These are phyloP conservation scores for Phoxinus phoxinus DNA, from an alignment of 2,113 vertebrate species.

Conservation along the genomic window DNA sequence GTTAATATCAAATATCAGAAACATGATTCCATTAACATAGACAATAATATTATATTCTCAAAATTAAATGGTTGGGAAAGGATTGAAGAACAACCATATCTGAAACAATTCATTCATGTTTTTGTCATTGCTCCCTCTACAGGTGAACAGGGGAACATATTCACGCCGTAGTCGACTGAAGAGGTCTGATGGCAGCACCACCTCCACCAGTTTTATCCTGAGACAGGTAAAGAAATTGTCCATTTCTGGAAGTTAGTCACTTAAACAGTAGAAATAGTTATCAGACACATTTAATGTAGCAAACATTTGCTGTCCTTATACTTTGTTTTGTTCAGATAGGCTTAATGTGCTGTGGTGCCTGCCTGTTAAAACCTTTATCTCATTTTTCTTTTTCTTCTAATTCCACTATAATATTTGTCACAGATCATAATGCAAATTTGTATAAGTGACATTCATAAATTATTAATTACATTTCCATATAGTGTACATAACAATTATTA, in stretches of 20 bases:
- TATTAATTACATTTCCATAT: background rate
- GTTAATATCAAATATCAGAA: slow-evolving; percentile 2
- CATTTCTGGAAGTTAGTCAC: slow-evolving; percentile 69
- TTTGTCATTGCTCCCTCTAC: slow-evolving; percentile 28
- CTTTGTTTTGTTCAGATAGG: background rate
- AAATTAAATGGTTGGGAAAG: background rate
- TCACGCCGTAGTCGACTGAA: slow-evolving; percentile 81
- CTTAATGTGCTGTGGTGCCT: background rate
- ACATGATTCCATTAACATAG: background rate
- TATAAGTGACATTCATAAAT: background rate
- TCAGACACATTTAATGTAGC: background rate
- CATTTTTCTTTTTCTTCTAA: too few relatives aligned
- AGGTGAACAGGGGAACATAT: slow-evolving; percentile 77
- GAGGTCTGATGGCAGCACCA: slow-evolving; percentile 79
- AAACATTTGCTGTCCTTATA: background rate
- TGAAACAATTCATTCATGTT: slow-evolving; percentile 33
- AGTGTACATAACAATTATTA: background rate
- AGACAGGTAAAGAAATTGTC: slow-evolving; percentile 65
- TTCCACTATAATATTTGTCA: background rate
- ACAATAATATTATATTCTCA: background rate
- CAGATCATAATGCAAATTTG: background rate
- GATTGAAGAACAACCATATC: background rate
- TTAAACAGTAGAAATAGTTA: background rate
- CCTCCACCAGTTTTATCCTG: slow-evolving; percentile 86
- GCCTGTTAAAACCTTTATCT: background rate